Base-by-base conservation (phyloP, 2,888 invertebrate species). In the Euphydryas editha region DNA sequence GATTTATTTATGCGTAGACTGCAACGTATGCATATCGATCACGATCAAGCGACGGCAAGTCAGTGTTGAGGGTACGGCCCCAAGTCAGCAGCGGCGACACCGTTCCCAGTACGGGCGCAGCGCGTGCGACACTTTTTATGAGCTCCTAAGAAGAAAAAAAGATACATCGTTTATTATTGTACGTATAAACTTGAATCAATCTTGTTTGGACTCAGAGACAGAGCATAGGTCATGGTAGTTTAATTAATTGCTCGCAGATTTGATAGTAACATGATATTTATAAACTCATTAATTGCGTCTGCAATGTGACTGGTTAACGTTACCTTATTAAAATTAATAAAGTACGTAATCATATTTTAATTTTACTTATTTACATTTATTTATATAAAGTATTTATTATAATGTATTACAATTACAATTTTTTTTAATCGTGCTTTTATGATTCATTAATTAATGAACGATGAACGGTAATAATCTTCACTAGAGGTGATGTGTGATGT, bases 81-180 rank as follows among this genome's bases (percentile, higher is more conserved):
- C 92, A 92, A 21, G 89, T 89, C 73, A 92, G 85, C 60, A 92
- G 85, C 8, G 92, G 92, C 15, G 92, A 92, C 68, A 92, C 88
- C 79, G 92, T 92, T 82, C 92, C 92, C 74, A 92, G 87, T 74
- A 92, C 86, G 85, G 92, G 91, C 75, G 91, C 91, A 88, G 90
- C 90, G 86, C 91, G 91, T 59, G 76, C 82, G 79, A 81, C 90
- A 90, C 76, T 85, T 84, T 74, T 88, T 90, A 84, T 77, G 81
- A 81, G 78, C 76, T 74, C 82, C 91, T 91, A 82, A 20, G 82
- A 80, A 72, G 73, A 81, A 72, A 72, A 49, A 71, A 65, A 46
- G n/a, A n/a, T 10, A 10, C n/a, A 24, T 54, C 17, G 11, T 30
- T 24, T 6, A 21, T 51, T 55, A 55, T 55, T 55, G 36, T 30